Evolutionary conservation across 2,113 vertebrate genomes (phyloP).

Genomic region (Rousettus leschenaultii): DNA sequence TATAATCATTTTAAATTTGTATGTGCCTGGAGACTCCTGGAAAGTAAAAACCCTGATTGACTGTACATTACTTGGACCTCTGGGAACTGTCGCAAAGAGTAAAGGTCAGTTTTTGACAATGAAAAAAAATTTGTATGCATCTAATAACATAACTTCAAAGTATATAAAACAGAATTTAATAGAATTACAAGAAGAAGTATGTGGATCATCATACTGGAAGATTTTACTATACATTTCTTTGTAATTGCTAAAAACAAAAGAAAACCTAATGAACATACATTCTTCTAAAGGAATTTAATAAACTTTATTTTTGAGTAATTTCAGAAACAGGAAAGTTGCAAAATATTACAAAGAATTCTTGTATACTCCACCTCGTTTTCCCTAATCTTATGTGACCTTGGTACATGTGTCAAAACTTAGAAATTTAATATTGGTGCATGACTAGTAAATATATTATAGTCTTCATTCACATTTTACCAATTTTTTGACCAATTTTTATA

Average conservation of each 20-base stretch:
- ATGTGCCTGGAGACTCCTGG: neutral
- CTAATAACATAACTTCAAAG: neutral
- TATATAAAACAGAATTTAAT: neutral
- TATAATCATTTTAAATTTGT: conserved; percentile 17
- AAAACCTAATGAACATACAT: neutral
- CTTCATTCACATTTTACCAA: neutral
- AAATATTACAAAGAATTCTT: neutral
- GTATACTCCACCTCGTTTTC: neutral
- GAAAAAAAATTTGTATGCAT: neutral
- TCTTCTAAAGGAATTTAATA: neutral
- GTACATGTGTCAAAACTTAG: neutral
- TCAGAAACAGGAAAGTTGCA: neutral
- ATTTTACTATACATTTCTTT: neutral
- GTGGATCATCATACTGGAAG: neutral
- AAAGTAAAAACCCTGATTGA: neutral
- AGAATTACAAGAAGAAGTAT: neutral
- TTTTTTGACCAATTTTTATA: neutral
- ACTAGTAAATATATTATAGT: neutral
- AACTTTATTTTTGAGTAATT: conserved; percentile 5
- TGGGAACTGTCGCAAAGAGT: neutral
- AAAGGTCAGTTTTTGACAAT: conserved; percentile 3
- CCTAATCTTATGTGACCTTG: neutral
- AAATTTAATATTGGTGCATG: neutral
- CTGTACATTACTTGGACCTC: neutral
- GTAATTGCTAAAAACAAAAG: neutral